Conservation (phyloP, 2,113 vertebrate genomes). For the Burhinus oedicnemus region DNA sequence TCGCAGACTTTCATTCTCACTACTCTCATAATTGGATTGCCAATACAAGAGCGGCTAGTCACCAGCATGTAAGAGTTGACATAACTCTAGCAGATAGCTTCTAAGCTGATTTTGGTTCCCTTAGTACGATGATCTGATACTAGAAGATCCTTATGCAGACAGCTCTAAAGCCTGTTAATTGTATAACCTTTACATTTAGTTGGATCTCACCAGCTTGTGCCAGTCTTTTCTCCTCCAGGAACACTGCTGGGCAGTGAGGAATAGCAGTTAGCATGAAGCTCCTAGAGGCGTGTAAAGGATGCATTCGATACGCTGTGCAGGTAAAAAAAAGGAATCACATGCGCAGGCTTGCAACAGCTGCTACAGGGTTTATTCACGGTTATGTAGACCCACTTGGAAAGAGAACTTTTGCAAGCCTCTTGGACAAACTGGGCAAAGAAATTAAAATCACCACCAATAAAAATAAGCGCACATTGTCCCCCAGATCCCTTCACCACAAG, state of each 20-base stretch:
- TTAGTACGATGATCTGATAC: too few species aligned
- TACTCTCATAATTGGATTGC: neutral
- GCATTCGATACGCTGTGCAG: neutral
- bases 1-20: neutral
- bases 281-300: neutral
- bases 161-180: neutral
- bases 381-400: neutral
- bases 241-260: accelerated
- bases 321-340: neutral
- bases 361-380: neutral
- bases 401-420: neutral
- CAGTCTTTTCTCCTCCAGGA: neutral
- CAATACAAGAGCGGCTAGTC: neutral
- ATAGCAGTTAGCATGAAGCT: neutral
- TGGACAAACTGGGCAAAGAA: neutral
- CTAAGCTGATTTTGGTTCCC: neutral
- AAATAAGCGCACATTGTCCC: neutral
- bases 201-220: neutral
- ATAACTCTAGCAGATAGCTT: neutral
- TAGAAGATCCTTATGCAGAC: neutral
- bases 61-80: neutral
- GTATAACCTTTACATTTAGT: neutral
- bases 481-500: neutral
- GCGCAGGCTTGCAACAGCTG: neutral
- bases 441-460: neutral